These are phyloP conservation scores for Limnephilus marmoratus DNA, from an alignment of 2,888 invertebrate genomes.

Conservation along the genomic window DNA sequence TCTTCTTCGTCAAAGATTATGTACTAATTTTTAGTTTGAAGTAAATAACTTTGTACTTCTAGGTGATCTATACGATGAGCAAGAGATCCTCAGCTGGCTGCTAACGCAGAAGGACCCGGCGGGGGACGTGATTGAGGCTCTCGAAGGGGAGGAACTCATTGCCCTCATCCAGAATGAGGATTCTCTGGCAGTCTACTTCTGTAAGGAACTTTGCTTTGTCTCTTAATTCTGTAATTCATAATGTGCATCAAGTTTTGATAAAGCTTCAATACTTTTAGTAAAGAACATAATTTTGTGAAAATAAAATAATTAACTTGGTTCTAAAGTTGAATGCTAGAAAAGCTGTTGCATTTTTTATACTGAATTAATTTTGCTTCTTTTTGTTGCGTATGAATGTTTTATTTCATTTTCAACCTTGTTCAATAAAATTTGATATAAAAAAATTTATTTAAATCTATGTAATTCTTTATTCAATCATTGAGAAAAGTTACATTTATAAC, in stretches of 20 bases:
- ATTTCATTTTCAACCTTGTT: not conserved
- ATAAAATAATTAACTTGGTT: constrained; percentile 19
- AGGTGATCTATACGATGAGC: constrained; percentile 92
- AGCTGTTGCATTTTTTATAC: not conserved
- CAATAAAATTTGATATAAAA: no score
- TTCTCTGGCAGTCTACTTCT: constrained; percentile 93
- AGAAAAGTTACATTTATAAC: not conserved
- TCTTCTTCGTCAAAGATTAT: no score
- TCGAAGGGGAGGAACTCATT: constrained; percentile 87
- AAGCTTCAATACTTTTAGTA: constrained; percentile 6
- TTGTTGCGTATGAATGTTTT: not conserved
- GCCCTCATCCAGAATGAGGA: constrained; percentile 87
- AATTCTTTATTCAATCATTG: not conserved
- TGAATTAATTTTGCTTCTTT: not conserved
- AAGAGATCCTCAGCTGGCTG: constrained; percentile 92
- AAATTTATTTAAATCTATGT: not conserved
- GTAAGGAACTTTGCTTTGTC: constrained; percentile 78
- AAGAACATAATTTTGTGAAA: not conserved
- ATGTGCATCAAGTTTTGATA: constrained; percentile 32
- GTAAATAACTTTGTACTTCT: constrained; percentile 54
- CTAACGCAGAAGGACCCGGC: constrained; percentile 94
- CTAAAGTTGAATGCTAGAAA: not conserved
- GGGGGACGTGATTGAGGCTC: constrained; percentile 92
- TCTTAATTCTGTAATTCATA: not conserved
- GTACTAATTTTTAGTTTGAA: not conserved